A percentile compares a stretch with the other conserved stretches of the same genome.
phyloP scores from a whole-genome alignment of 2,797 vertebrate species.

The Pyrocephalus nanus region DNA sequence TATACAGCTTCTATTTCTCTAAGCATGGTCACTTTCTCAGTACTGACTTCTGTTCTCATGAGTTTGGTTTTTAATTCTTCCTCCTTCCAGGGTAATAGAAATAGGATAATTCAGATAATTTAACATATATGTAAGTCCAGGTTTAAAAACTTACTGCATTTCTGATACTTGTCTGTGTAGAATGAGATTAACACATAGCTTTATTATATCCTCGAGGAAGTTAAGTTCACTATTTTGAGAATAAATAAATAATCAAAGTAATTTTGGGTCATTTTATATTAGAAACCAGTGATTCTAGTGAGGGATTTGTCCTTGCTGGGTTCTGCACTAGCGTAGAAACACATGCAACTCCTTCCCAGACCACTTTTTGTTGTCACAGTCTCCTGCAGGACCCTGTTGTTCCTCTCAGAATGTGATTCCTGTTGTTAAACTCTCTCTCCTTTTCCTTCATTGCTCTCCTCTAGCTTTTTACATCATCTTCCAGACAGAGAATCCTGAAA shows the following conservation, averaged over 20 bases:
- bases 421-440: not conserved
- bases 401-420: not conserved
- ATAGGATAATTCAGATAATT: not conserved
- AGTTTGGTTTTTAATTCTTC: not conserved
- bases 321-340: not conserved
- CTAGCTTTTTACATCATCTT: slow-evolving; percentile 81
- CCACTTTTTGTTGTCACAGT: not conserved
- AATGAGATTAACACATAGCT: not conserved
- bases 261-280: not conserved
- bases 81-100: not conserved
- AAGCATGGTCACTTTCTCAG: not conserved
- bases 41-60: not conserved
- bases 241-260: not conserved
- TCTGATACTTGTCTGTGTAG: not conserved
- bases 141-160: not conserved
- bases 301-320: not conserved
- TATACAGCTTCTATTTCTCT: not conserved
- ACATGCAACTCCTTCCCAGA: not conserved
- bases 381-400: not conserved
- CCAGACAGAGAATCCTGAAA: slow-evolving; percentile 76
- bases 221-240: not conserved
- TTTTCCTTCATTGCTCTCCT: not conserved
- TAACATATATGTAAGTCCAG: not conserved
- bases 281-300: not conserved
- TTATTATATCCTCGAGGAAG: not conserved